phyloP scores from a whole-genome alignment of 2,888 invertebrate species.

The Hemistola chrysoprasaria region DNA sequence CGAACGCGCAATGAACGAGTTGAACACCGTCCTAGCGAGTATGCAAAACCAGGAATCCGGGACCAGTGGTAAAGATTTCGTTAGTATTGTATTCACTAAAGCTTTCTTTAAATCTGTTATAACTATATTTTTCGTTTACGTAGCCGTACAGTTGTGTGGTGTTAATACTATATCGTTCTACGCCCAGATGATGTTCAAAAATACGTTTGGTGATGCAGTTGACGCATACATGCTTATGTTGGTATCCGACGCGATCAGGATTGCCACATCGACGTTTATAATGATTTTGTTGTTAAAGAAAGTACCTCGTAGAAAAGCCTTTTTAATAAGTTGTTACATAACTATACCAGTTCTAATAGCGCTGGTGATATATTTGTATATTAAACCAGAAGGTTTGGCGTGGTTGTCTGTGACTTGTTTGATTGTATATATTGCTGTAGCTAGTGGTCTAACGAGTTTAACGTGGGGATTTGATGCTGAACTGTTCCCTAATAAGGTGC shows the following conservation, averaged over 20 bases:
- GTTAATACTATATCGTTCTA: constrained; percentile 51
- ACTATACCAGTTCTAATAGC: constrained; percentile 33
- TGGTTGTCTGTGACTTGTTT: constrained; percentile 43
- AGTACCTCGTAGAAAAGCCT: constrained; percentile 41
- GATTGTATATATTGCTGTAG: constrained; percentile 39
- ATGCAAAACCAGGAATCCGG: constrained; percentile 27
- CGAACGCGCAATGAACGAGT: constrained; percentile 41
- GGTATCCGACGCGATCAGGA: constrained; percentile 43
- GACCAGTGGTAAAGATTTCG: constrained; percentile 30
- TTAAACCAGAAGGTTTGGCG: constrained; percentile 32
- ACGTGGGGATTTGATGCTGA: constrained; percentile 55
- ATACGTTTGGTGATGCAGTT: constrained; percentile 43
- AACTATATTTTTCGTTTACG: constrained; percentile 35
- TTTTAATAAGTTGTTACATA: constrained; percentile 34
- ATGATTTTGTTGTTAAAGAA: constrained; percentile 41
- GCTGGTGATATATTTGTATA: constrained; percentile 38
- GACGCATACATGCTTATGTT: constrained; percentile 49
- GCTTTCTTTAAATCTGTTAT: constrained; percentile 40
- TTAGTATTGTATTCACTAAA: constrained; percentile 36
- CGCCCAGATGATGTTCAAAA: constrained; percentile 43
- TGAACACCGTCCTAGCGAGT: constrained; percentile 39
- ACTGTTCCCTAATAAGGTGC: constrained; percentile 47
- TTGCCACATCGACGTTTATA: constrained; percentile 20
- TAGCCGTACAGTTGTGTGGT: constrained; percentile 46
- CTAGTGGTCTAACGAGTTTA: constrained; percentile 39